A percentile compares a stretch with the other conserved stretches of the same genome.
Evolutionary conservation across 2,113 vertebrate genomes (phyloP).

Genomic region (Coreoperca whiteheadi): DNA sequence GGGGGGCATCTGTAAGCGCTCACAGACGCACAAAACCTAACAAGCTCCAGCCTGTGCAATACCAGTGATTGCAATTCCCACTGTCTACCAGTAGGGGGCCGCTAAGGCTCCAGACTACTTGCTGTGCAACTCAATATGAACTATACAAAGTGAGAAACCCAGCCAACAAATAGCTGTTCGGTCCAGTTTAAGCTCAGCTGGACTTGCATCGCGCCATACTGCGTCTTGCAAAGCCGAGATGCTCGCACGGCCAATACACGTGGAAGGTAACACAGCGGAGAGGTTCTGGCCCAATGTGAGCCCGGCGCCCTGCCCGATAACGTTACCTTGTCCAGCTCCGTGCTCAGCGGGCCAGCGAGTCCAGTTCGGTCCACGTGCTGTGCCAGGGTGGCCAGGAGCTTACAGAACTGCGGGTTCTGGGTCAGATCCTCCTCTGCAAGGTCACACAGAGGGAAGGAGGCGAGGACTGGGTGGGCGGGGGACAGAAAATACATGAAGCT

Average conservation of each 20-base stretch:
- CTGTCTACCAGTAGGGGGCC: constrained; percentile 22
- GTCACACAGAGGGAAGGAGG: constrained; percentile 84
- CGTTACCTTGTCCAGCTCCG: constrained; percentile 88
- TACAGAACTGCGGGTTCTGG: constrained; percentile 86
- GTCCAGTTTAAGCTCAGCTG: not conserved
- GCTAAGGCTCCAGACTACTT: not conserved
- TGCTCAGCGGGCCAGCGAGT: constrained; percentile 79
- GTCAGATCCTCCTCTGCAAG: constrained; percentile 85
- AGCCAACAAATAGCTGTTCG: not conserved
- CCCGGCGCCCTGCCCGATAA: too few relatives aligned
- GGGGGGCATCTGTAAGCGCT: not conserved
- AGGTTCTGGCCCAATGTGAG: not conserved
- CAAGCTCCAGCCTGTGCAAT: too few relatives aligned
- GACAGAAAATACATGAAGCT: not conserved
- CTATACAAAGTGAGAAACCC: not conserved
- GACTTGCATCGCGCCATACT: not conserved
- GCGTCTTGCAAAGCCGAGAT: not conserved
- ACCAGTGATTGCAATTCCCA: constrained; percentile 1
- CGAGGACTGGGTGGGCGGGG: constrained; percentile 70
- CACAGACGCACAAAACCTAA: not conserved
- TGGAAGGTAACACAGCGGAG: not conserved
- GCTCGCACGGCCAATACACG: not conserved
- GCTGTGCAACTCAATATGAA: not conserved
- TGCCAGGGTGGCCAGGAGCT: constrained; percentile 83
- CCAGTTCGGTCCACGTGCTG: constrained; percentile 87